These are phyloP conservation scores for Bufotes viridis DNA, from an alignment of 2,797 vertebrate genomes.

Conservation along the genomic window DNA sequence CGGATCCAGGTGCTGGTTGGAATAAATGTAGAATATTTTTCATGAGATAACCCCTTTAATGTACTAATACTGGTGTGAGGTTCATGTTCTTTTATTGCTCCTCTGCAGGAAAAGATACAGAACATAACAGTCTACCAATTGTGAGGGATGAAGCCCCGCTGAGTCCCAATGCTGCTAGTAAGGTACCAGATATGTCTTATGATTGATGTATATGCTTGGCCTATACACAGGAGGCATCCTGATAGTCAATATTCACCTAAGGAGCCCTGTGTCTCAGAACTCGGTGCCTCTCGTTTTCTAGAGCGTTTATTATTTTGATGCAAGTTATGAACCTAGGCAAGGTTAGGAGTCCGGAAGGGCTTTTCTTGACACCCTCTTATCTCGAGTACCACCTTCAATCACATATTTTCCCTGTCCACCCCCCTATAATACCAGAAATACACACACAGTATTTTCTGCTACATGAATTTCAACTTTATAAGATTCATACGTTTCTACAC, in stretches of 20 bases:
- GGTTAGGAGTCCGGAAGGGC: too few species aligned
- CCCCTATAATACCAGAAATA: too few species aligned
- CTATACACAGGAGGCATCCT: background rate
- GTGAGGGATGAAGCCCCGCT: constrained; percentile 87
- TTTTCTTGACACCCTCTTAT: too few species aligned
- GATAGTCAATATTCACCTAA: background rate
- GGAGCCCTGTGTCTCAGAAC: background rate
- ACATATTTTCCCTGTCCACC: too few species aligned
- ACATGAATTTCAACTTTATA: too few species aligned
- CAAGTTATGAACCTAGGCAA: too few species aligned
- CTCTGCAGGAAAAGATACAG: constrained; percentile 87
- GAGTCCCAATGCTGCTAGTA: constrained; percentile 86
- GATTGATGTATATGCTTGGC: background rate
- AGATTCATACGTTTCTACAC: too few species aligned
- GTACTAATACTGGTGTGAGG: background rate
- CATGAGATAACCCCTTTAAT: background rate
- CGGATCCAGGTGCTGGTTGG: too few species aligned
- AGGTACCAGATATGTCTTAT: constrained; percentile 74
- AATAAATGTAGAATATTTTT: too few species aligned
- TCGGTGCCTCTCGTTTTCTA: background rate
- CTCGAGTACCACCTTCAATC: too few species aligned
- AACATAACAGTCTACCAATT: constrained; percentile 77
- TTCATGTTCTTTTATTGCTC: background rate
- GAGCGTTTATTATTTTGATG: background rate
- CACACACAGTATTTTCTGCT: too few species aligned